phyloP scores from a whole-genome alignment of 2,888 invertebrate genomes.

The Ephialtes manifestator region DNA sequence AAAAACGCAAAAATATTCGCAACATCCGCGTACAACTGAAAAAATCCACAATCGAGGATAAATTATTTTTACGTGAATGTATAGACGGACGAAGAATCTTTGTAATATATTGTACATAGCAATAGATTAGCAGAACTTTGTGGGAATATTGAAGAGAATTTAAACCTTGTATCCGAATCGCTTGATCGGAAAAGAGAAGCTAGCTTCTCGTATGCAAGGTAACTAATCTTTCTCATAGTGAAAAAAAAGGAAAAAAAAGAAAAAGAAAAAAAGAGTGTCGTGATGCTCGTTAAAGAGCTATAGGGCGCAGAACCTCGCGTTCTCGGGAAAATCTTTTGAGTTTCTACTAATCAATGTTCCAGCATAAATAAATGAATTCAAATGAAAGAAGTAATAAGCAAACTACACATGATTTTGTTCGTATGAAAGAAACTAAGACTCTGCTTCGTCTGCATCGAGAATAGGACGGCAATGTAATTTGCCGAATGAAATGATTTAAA shows the following conservation, averaged over 20 bases:
- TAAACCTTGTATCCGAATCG: conserved; percentile 32
- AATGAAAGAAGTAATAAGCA: conserved; percentile 33
- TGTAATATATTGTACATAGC: conserved; percentile 85
- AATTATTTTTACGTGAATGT: conserved; percentile 79
- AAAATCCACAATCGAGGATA: conserved; percentile 65
- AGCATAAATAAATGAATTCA: conserved; percentile 41
- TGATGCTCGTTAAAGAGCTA: conserved; percentile 24
- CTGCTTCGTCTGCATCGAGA: conserved; percentile 42
- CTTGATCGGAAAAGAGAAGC: conserved; percentile 15
- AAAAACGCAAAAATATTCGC: conserved; percentile 19
- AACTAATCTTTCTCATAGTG: conserved; percentile 48
- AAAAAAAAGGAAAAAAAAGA: conserved; percentile 18
- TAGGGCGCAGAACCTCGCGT: no score
- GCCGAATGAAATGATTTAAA: background rate
- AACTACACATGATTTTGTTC: conserved; percentile 42
- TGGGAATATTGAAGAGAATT: conserved; percentile 61
- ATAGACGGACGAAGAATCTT: conserved; percentile 79
- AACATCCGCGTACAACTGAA: conserved; percentile 16
- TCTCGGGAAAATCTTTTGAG: conserved; percentile 51
- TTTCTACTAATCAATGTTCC: conserved; percentile 66
- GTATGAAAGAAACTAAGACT: conserved; percentile 28
- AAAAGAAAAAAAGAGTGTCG: conserved; percentile 19
- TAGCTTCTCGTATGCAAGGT: conserved; percentile 30
- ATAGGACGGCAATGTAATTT: conserved; percentile 36
- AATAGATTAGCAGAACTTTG: conserved; percentile 77